These are phyloP conservation scores for Pterostichus madidus DNA, from an alignment of 2,888 invertebrate species.

Conservation along the genomic window DNA sequence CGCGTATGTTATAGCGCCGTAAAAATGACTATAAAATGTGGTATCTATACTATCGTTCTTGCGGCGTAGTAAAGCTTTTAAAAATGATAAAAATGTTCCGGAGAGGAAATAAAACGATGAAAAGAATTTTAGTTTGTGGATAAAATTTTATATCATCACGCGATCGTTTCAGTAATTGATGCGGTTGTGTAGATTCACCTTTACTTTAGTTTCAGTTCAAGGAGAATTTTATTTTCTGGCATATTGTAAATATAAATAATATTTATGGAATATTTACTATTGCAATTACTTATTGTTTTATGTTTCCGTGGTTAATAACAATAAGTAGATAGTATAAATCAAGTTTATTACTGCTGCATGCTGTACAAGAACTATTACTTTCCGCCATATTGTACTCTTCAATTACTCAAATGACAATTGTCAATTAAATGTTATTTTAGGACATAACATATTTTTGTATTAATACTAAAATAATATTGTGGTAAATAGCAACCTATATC, in stretches of 20 bases:
- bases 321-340: no score
- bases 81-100: slow-evolving; percentile 52
- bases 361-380: no score
- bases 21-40: slow-evolving; percentile 29
- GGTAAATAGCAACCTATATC: no score
- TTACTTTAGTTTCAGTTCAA: background rate
- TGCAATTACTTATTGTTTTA: no score
- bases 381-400: no score
- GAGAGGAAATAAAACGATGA: slow-evolving; percentile 45
- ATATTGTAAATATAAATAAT: background rate
- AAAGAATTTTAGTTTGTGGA: slow-evolving; percentile 44
- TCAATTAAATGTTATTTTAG: no score
- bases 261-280: background rate
- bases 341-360: no score
- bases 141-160: slow-evolving; percentile 48
- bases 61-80: slow-evolving; percentile 25
- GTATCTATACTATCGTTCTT: slow-evolving; percentile 24
- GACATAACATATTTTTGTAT: no score
- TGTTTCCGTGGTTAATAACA: no score
- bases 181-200: slow-evolving; percentile 4
- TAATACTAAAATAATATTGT: no score
- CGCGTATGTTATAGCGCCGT: slow-evolving; percentile 30
- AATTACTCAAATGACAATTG: no score
- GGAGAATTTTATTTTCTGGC: slow-evolving; percentile 15
- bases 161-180: slow-evolving; percentile 41